Base-by-base conservation (phyloP, 2,888 invertebrate species). In the Ennomos fuscantarius region DNA sequence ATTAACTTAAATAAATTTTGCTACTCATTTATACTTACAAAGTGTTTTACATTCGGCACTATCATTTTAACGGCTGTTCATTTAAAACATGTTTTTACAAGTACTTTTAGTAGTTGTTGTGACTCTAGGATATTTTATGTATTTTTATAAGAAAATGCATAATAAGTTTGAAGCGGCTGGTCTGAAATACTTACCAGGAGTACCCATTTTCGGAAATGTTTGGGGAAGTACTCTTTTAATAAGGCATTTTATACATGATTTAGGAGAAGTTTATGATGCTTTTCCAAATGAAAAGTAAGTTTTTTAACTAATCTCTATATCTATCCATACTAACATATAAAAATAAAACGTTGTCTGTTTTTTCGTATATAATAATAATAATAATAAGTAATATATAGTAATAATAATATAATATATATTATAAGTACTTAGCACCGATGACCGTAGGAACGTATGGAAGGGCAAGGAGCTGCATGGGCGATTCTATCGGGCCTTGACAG, bases 251-350 rank as follows among this genome's bases (percentile, higher is more conserved):
- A 3, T 74, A 9, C 71, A 79, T 5, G 81, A 81, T 13, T 49
- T 81, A 0, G 69, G 76, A 50, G 70, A 55, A 1, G 65, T 76
- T 3, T 81, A 81, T 37, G 69, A 53, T 15, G 70, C 75, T 3
- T 82, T 78, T 40, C 82, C 83, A 1, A 70, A 76, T 58, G 85
- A 86, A 62, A 77, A 69, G 81, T 78, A 59, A 64, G 68, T 63
- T 34, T 33, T 24, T 42, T 36, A 15, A 33, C 51, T 8, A 39
- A 9, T 50, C 36, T 1, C 50, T 43, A 12, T 31, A 15, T n/a
- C n/a, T 37, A 9, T 15, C 15, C 15, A 3, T 15, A 15, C 15
- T 15, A 15, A 15, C 3, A 3, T 15, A 15, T 15, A 3, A 24
- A 24, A 24, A 6, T 24, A 6, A 24, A 2, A 24, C 24, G 24